A percentile compares a stretch with the other conserved stretches of the same genome.
Conservation (phyloP, 2,888 invertebrate species). For the Lamellibrachia satsuma region DNA sequence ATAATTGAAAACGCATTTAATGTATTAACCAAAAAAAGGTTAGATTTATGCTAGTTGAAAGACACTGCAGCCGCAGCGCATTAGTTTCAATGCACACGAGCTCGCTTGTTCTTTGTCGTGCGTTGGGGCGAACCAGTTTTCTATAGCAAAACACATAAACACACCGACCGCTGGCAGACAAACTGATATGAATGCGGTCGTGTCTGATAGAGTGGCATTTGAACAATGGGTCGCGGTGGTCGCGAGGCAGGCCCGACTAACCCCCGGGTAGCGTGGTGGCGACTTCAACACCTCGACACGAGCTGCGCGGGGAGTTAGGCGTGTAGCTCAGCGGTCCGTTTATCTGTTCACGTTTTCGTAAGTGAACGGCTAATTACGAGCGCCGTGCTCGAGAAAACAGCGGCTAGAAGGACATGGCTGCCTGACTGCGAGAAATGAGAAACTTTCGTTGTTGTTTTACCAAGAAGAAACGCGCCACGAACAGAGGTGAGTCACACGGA, state of each 20-base stretch:
- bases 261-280: neutral
- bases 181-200: neutral
- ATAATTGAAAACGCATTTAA: neutral
- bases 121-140: too few relatives aligned
- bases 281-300: neutral
- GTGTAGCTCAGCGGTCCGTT: neutral
- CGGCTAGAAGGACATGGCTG: neutral
- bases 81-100: neutral
- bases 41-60: neutral
- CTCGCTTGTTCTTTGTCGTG: neutral
- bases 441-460: neutral
- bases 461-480: neutral
- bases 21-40: neutral
- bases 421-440: neutral
- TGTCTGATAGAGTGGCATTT: neutral
- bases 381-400: neutral
- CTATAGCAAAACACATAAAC: neutral
- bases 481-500: neutral
- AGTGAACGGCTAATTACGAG: neutral
- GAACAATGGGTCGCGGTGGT: neutral
- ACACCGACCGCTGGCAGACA: neutral
- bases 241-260: neutral
- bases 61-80: neutral
- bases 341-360: neutral
- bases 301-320: neutral